Evolutionary conservation across 2,797 vertebrate genomes (phyloP), one percentile per base, ranked within the genome.

Genomic region (Heliangelus exortis): DNA sequence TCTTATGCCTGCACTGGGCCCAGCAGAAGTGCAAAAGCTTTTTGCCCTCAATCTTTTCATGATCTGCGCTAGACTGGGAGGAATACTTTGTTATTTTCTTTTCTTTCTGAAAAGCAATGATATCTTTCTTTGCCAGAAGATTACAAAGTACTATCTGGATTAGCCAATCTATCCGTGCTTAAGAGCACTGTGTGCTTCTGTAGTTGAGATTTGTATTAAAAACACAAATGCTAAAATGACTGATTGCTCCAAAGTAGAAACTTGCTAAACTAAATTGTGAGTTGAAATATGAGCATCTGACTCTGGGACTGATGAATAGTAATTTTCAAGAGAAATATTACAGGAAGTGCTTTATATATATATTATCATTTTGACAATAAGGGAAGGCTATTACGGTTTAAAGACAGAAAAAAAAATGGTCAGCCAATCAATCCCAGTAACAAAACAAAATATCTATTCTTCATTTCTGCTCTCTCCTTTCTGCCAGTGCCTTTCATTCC

Each of bases 311-410:
- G 89, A 96, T 92, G 89, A 96, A 96, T 76, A 94, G 94, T 91
- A 71, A 94, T 96, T 95, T 33, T 94, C 85, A 96, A 88, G 80
- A 94, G 69, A 97, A 96, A 95, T 96, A 96, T 94, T 95, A 95
- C 89, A 91, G 94, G 94, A 96, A 96, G 92, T 92, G 89, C 91
- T 95, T 96, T 95, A 95, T 91, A 96, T 95, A 96, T 95, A 96
- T 94, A 96, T 95, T 96, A 93, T 92, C 66, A 93, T 93, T 96
- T 89, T 95, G 94, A 96, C 93, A 97, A 96, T 96, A 95, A 96
- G 83, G 85, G 91, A 96, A 95, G 85, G 83, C 95, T 91, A 95
- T 95, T 96, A 96, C 71, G 85, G 85, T 96, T 96, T 96, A 96
- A 95, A 97, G 91, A 95, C 67, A 95, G 39, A 41, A 95, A 94